Conservation (phyloP, 2,888 invertebrate genomes). For the Drosophila ochracea region DNA sequence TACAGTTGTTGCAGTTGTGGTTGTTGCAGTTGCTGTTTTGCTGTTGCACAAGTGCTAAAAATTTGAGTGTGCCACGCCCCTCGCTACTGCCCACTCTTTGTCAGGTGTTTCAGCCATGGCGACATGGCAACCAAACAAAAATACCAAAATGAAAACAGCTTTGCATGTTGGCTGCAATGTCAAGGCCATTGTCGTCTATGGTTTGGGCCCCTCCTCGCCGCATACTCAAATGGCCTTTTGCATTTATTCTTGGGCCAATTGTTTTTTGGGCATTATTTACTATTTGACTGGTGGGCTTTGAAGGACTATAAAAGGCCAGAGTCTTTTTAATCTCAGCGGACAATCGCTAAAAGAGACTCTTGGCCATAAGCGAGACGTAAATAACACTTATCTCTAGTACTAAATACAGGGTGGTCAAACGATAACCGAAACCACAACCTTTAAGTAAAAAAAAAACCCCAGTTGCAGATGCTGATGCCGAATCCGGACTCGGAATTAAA, state of each 20-base stretch:
- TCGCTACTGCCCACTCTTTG: neutral
- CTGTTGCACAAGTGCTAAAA: conserved; percentile 40
- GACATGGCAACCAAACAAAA: conserved; percentile 22
- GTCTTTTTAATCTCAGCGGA: conserved; percentile 19
- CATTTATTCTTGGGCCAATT: conserved; percentile 40
- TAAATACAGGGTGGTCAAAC: neutral
- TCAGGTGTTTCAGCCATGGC: conserved; percentile 43
- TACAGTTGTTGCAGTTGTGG: conserved; percentile 1
- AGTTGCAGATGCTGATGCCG: neutral
- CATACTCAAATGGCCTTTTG: conserved; percentile 20
- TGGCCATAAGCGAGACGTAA: conserved; percentile 17
- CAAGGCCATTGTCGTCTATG: conserved; percentile 56
- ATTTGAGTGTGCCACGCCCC: conserved; percentile 26
- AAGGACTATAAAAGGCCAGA: conserved; percentile 6
- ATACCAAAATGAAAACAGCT: conserved; percentile 25
- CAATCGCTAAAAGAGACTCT: conserved; percentile 18
- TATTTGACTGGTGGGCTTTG: conserved; percentile 22
- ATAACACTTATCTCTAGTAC: conserved; percentile 5
- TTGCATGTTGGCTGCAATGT: conserved; percentile 70
- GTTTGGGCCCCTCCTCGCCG: conserved; percentile 8
- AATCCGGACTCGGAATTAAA: neutral
- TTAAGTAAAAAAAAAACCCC: neutral
- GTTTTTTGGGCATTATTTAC: conserved; percentile 47
- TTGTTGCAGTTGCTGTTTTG: conserved; percentile 18
- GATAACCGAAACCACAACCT: neutral